Base-by-base conservation (phyloP, 2,797 vertebrate genomes). In the Characodon lateralis region DNA sequence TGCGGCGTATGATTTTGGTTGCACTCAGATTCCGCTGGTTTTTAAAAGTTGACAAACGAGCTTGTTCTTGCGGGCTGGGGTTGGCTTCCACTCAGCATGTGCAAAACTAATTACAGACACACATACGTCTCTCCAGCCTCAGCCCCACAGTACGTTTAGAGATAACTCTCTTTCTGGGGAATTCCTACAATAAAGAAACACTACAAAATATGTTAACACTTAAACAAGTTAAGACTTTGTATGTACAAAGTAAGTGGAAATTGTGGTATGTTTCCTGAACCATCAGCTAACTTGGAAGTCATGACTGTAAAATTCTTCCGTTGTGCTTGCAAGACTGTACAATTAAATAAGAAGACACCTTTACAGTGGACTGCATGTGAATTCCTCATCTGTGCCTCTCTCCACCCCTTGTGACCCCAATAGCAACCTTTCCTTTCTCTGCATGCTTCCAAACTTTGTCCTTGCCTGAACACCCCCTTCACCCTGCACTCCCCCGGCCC, bases 401-500 rank as follows among this genome's bases (percentile, higher is more conserved):
- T 85, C 79, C 83, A 70, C 74, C 86, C 78, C 71, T 75, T 69
- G 78, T 77, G 84, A 86, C 86, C 88, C 74, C 71, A 77, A 81
- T 18, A 58, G 83, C 59, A 68, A 83, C 82, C 91, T 91, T 91
- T 88, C 85, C 88, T 92, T 88, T 92, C 85, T 80, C 69, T 28
- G 28, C 85, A 88, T 87, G 82, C 87, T 86, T 72, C 71, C 73
- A 82, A 73, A 85, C 89, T 81, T 90, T 83, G 90, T 89, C 81
- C 74, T 76, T 90, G 89, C 89, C 92, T 83, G 90, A 89, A 85
- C 92, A 90, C 83, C 92, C 92, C 89, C 87, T 91, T 90, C 85
- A 72, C 90, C 92, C 89, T 90, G 92, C 76, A 89, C 90, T 93
- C 93, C 91, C 90, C 88, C 81, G 89, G 90, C 87, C 88, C 89